phyloP scores from a whole-genome alignment of 2,797 vertebrate genomes.

The Sandelia bainsii region DNA sequence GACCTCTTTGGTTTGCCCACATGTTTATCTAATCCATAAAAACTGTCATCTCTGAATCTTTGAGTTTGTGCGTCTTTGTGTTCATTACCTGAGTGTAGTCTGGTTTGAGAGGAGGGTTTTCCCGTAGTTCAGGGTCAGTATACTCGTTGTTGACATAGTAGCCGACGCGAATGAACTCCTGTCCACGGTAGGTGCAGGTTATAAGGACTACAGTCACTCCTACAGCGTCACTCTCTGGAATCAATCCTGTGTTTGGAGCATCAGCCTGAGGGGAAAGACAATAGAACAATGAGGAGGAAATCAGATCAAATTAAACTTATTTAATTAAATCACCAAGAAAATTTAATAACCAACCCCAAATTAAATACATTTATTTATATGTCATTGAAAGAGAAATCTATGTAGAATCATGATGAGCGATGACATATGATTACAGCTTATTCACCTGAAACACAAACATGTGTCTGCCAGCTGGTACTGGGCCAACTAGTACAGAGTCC shows the following conservation, averaged over 20 bases:
- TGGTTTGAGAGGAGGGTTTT: conserved; percentile 89
- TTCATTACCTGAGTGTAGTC: conserved; percentile 87
- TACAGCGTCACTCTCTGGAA: conserved; percentile 90
- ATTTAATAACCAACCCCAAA: background rate
- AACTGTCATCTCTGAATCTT: background rate
- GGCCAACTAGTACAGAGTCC: conserved; percentile 92
- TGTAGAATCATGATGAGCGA: background rate
- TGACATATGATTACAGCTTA: background rate
- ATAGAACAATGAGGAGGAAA: background rate
- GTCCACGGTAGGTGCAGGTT: conserved; percentile 91
- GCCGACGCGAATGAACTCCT: conserved; percentile 92
- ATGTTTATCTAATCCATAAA: background rate
- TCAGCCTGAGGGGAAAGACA: conserved; percentile 80
- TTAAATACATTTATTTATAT: background rate
- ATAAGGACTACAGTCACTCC: conserved; percentile 92
- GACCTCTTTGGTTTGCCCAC: background rate
- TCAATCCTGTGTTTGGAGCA: conserved; percentile 87
- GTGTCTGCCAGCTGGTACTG: conserved; percentile 92
- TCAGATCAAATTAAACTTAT: background rate
- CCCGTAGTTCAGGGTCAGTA: conserved; percentile 86
- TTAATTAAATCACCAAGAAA: background rate
- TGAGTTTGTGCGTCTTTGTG: background rate
- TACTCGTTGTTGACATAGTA: conserved; percentile 95
- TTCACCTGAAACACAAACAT: conserved; percentile 94
- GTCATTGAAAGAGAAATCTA: background rate